Conservation (phyloP, 2,113 vertebrate species). For the Corythornis madagascariensis region DNA sequence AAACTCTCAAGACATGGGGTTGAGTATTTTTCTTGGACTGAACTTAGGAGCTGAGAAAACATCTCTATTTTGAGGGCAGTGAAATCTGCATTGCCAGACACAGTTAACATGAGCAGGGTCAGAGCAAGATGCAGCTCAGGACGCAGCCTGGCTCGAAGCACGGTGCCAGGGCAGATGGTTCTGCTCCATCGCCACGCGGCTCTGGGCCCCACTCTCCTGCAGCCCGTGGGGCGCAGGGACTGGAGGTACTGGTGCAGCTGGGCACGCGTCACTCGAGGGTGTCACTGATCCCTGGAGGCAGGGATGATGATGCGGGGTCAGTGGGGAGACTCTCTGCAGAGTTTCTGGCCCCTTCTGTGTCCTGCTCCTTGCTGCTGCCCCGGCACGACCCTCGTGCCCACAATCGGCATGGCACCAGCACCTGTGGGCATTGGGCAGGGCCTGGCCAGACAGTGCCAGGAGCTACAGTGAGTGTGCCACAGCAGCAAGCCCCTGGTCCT, state of each 20-base stretch:
- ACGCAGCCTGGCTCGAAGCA: not conserved
- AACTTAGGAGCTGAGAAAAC: not conserved
- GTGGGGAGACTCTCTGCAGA: not conserved
- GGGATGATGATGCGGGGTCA: not conserved
- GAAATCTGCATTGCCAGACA: constrained; percentile 6
- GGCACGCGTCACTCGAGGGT: accelerated
- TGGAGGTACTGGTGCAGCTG: not conserved
- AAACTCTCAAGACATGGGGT: constrained; percentile 35
- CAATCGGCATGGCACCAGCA: accelerated
- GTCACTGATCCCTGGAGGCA: accelerated
- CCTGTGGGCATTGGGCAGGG: accelerated
- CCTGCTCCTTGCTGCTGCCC: not conserved
- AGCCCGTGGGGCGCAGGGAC: accelerated
- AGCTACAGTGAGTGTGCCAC: accelerated
- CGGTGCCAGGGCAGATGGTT: not conserved
- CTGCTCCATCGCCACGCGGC: accelerated
- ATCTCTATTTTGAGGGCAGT: constrained; percentile 43
- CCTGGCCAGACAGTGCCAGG: accelerated
- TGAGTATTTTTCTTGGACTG: constrained; percentile 66
- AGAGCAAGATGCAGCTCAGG: not conserved
- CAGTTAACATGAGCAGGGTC: not conserved
- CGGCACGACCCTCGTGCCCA: accelerated
- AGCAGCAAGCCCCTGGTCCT: not conserved
- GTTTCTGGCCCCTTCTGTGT: not conserved
- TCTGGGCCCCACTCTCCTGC: not conserved